A percentile compares a stretch with the other conserved stretches of the same genome.
Evolutionary conservation across 1,140 invertebrate species (phyloP).

Genomic region (Lutraria rhynchaena): DNA sequence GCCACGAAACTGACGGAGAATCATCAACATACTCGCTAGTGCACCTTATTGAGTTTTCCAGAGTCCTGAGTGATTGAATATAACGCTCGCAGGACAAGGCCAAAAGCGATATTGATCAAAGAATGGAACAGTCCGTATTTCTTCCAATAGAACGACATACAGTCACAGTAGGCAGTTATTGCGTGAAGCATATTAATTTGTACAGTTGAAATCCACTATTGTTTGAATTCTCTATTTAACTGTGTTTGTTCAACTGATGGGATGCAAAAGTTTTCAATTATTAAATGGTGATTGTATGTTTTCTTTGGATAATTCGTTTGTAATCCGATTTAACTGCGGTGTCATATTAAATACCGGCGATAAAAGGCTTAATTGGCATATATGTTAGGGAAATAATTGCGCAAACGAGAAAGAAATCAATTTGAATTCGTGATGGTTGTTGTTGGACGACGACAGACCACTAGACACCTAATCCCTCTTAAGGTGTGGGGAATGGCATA

Average conservation of each 20-base stretch:
- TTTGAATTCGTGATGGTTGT: constrained; percentile 15
- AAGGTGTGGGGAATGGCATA: constrained; percentile 18
- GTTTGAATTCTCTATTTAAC: constrained; percentile 26
- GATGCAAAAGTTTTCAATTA: constrained; percentile 24
- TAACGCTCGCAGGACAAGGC: too few relatives aligned
- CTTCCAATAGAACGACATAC: constrained; percentile 15
- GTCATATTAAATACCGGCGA: constrained; percentile 7
- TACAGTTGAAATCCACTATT: not conserved
- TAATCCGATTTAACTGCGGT: not conserved
- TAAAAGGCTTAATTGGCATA: constrained; percentile 22
- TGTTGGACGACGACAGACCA: not conserved
- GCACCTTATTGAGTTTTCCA: too few relatives aligned
- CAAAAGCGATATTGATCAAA: constrained; percentile 18
- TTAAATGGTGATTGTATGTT: constrained; percentile 34
- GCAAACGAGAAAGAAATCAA: constrained; percentile 11
- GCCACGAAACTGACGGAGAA: too few relatives aligned
- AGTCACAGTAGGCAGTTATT: constrained; percentile 8
- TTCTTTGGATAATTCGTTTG: constrained; percentile 2
- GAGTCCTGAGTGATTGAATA: too few relatives aligned
- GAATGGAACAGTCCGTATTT: constrained; percentile 26
- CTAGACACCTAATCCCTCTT: constrained; percentile 5
- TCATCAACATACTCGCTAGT: too few relatives aligned
- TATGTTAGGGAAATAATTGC: constrained; percentile 4
- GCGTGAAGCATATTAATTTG: constrained; percentile 23
- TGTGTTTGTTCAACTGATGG: constrained; percentile 49